These are phyloP conservation scores for Carduelis carduelis DNA, from an alignment of 2,797 vertebrate genomes.

Conservation along the genomic window DNA sequence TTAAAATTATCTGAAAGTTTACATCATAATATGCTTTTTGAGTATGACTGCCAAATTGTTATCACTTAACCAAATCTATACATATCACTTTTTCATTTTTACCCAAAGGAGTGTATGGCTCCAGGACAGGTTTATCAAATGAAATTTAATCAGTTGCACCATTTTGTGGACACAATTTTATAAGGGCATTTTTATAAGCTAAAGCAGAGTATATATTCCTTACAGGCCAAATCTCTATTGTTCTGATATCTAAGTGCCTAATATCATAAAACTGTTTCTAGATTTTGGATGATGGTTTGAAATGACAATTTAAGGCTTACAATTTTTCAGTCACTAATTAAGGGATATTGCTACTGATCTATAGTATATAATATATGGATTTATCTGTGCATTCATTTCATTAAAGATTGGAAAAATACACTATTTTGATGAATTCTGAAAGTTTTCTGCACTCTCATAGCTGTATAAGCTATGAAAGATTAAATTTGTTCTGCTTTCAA, in stretches of 20 bases:
- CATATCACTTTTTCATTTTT: not conserved
- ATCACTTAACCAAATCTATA: not conserved
- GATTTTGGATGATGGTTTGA: not conserved
- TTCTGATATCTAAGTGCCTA: not conserved
- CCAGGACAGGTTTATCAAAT: not conserved
- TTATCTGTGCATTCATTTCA: not conserved
- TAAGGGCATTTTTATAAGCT: not conserved
- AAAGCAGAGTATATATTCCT: not conserved
- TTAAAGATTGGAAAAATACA: not conserved
- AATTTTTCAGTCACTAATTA: not conserved
- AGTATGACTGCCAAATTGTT: not conserved
- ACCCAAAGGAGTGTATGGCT: not conserved
- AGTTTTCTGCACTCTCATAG: not conserved
- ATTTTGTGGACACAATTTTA: not conserved
- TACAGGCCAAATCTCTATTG: not conserved
- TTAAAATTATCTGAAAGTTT: not conserved
- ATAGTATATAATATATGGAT: not conserved
- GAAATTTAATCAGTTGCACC: not conserved
- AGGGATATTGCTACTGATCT: not conserved
- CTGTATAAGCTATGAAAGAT: not conserved
- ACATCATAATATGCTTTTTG: not conserved
- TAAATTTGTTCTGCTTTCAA: not conserved
- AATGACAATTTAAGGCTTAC: not conserved
- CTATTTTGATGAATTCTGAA: not conserved
- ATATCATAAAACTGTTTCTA: not conserved